Evolutionary conservation across 2,797 vertebrate genomes (phyloP).

Genomic region (Sciurus vulgaris): DNA sequence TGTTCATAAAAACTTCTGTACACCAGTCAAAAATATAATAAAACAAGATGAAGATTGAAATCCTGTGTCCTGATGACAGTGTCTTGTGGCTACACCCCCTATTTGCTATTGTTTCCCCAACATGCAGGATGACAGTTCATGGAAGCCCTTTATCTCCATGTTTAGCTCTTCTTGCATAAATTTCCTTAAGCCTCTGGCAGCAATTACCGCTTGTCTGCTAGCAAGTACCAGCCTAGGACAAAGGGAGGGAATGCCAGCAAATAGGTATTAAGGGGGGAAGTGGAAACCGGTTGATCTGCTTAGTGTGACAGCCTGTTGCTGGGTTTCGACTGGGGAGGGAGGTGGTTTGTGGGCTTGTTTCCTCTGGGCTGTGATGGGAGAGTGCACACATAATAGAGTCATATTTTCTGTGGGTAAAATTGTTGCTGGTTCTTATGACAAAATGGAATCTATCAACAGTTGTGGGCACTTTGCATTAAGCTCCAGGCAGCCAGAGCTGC

Average conservation of each 20-base stretch:
- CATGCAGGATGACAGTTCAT: slow-evolving; percentile 55
- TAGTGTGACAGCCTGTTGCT: slow-evolving; percentile 64
- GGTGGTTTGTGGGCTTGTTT: neutral
- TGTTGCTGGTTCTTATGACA: slow-evolving; percentile 23
- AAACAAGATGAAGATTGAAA: neutral
- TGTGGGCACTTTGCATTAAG: neutral
- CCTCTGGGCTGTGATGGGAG: slow-evolving; percentile 4
- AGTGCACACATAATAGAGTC: slow-evolving; percentile 44
- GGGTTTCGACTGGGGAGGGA: neutral
- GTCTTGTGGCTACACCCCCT: neutral
- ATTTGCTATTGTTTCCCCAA: neutral
- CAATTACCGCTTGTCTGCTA: slow-evolving; percentile 80
- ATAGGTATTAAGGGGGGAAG: slow-evolving; percentile 64
- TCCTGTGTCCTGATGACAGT: neutral
- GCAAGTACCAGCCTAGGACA: slow-evolving; percentile 48
- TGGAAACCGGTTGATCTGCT: slow-evolving; percentile 62
- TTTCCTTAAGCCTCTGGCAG: slow-evolving; percentile 79
- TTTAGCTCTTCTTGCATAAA: slow-evolving; percentile 65
- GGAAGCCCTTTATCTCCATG: slow-evolving; percentile 58
- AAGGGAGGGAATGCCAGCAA: slow-evolving; percentile 69
- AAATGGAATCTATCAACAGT: slow-evolving; percentile 39
- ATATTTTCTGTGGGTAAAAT: slow-evolving; percentile 67
- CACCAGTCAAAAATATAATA: neutral
- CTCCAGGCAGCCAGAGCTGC: neutral
- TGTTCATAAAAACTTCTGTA: neutral